A percentile compares a stretch with the other conserved stretches of the same genome.
Evolutionary conservation across 2,113 vertebrate genomes (phyloP).

Genomic region (Corapipo altera): DNA sequence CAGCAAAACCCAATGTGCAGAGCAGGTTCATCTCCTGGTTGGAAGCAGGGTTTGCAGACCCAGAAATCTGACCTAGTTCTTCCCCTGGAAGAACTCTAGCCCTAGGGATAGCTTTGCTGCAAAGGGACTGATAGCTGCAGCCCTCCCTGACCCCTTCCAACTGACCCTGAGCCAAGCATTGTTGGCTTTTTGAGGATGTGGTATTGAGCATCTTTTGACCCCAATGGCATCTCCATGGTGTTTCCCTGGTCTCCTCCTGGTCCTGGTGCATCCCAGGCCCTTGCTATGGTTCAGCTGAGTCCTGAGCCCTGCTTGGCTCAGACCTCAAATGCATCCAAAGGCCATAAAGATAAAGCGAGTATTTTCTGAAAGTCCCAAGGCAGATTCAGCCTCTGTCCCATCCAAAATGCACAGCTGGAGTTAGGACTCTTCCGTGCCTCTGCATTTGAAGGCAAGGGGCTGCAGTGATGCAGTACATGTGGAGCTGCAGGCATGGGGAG

Average conservation of each 20-base stretch:
- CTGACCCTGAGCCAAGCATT: rapidly evolving
- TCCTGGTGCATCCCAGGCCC: neutral
- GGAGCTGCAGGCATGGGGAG: neutral
- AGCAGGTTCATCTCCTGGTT: neutral
- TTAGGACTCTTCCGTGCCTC: neutral
- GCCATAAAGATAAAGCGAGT: neutral
- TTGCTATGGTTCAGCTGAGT: rapidly evolving
- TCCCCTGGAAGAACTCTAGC: neutral
- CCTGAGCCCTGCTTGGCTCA: neutral
- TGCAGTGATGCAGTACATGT: rapidly evolving
- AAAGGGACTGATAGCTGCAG: neutral
- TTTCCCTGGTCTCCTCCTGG: neutral
- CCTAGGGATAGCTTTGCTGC: neutral
- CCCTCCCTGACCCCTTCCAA: neutral
- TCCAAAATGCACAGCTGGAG: neutral
- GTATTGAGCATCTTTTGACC: neutral
- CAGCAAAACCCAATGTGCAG: neutral
- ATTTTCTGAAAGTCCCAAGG: neutral
- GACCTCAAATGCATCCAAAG: neutral
- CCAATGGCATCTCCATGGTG: neutral
- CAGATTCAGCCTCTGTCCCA: neutral
- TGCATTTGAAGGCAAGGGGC: neutral
- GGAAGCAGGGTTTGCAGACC: neutral
- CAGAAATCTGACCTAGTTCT: neutral
- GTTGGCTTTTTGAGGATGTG: neutral